Evolutionary conservation across 2,888 invertebrate species (phyloP).

Genomic region (Nemotelus nigrinus): DNA sequence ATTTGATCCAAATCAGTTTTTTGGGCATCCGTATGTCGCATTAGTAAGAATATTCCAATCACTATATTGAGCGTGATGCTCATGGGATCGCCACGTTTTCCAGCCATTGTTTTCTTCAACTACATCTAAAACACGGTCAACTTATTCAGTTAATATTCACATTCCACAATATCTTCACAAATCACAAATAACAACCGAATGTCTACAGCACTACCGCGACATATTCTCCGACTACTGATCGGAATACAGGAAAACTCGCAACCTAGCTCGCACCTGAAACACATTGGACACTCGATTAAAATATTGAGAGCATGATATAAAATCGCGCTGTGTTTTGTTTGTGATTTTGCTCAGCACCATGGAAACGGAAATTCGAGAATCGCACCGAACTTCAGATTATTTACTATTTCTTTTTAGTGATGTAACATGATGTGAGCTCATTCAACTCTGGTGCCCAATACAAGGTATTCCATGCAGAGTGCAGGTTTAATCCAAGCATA

Average conservation of each 20-base stretch:
- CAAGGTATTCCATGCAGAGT: too few species aligned
- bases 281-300: background rate
- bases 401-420: constrained; percentile 35
- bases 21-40: background rate
- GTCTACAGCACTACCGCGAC: background rate
- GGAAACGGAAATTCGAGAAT: constrained; percentile 36
- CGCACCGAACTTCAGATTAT: constrained; percentile 47
- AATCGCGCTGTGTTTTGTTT: constrained; percentile 27
- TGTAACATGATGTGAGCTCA: too few species aligned
- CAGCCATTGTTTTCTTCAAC: too few species aligned
- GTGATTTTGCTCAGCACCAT: constrained; percentile 33
- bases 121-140: too few species aligned
- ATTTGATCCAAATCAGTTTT: background rate
- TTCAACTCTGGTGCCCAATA: too few species aligned
- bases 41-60: background rate
- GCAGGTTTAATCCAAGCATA: too few species aligned
- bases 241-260: background rate
- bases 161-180: too few species aligned
- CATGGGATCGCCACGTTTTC: background rate
- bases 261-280: background rate
- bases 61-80: background rate
- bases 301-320: background rate
- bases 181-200: background rate
- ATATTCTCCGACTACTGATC: background rate
- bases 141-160: too few species aligned